These are phyloP conservation scores for Oryzias dopingdopingensis DNA, from an alignment of 2,797 vertebrate genomes.

Conservation along the genomic window DNA sequence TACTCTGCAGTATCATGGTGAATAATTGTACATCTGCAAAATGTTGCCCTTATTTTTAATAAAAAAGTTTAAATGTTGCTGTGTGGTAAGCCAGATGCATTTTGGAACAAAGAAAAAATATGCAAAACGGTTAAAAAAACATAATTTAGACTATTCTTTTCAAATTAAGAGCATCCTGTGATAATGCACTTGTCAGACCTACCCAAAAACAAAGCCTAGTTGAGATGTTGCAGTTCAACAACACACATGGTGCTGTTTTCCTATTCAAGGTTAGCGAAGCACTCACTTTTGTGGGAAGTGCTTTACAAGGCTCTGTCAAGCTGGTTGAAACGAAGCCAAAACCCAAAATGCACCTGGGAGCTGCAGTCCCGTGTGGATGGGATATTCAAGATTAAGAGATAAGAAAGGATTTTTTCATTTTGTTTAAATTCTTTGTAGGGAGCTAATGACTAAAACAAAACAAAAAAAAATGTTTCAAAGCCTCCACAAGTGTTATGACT, in stretches of 20 bases:
- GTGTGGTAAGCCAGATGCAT: too few species aligned
- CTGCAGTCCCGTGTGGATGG: conserved; percentile 29
- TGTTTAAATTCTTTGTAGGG: conserved; percentile 29
- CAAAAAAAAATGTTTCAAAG: conserved; percentile 3
- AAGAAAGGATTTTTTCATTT: conserved; percentile 17
- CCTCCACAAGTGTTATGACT: not conserved
- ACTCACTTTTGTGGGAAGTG: conserved; percentile 51
- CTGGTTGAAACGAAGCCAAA: conserved; percentile 41
- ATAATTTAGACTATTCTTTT: too few species aligned
- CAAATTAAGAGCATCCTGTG: too few species aligned
- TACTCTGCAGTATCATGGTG: not conserved
- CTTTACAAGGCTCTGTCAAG: conserved; percentile 45
- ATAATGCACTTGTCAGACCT: not conserved
- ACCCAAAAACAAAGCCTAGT: conserved; percentile 17
- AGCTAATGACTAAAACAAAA: conserved; percentile 23
- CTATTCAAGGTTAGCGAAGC: conserved; percentile 61
- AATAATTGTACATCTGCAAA: too few species aligned
- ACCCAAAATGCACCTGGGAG: conserved; percentile 52
- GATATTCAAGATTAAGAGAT: conserved; percentile 34
- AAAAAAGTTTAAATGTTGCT: too few species aligned
- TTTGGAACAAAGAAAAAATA: too few species aligned
- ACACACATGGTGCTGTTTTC: conserved; percentile 47
- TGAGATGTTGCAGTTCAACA: conserved; percentile 47
- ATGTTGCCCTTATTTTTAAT: too few species aligned
- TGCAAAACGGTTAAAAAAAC: too few species aligned